Base-by-base conservation (phyloP, 2,888 invertebrate species). In the Cephus runcator region DNA sequence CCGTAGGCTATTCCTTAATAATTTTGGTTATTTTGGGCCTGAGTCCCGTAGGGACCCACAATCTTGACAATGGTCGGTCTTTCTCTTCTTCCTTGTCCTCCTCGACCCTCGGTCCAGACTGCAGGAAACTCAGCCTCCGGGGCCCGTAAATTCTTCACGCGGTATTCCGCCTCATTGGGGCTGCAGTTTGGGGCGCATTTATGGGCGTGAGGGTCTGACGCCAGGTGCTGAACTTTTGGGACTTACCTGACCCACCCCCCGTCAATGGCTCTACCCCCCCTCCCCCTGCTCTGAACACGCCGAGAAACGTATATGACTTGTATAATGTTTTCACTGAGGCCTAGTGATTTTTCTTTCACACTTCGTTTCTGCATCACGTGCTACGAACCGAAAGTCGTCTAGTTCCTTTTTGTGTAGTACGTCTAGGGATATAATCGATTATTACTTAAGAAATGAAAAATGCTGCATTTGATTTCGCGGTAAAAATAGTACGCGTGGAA, bases 21-120 rank as follows among this genome's bases (percentile, higher is more conserved):
- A 71, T 71, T 71, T 71, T 71, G 71, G 71, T 71, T 71, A 71
- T 71, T 71, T 71, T 71, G 71, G 71, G 71, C 71, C 12, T 15
- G 71, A 71, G 31, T 33, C 30, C 71, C 6, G 9, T 6, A 34
- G 31, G 71, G 40, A 15, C 40, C 40, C 40, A 56, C 40, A 23
- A 23, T 6, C 40, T 9, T 56, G 1, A 56, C 40, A 56, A 56
- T 56, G 40, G 40, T 15, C 40, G 15, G 9, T 56, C 40, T 56
- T 56, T 23, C 9, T 56, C 40, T 15, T 56, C 40, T 40, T 40
- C 15, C 40, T 40, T 15, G 40, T 4, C 40, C 1, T 15, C 1
- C 40, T 56, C 40, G 40, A 40, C 40, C 40, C 40, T 56, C 23
- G 40, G 40, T 56, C 40, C 40, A 56, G 40, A 56, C 40, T 23